Percentiles rank a stretch among this genome's conserved stretches.
phyloP scores from a whole-genome alignment of 2,888 invertebrate species.

The Pachymerium ferrugineum region DNA sequence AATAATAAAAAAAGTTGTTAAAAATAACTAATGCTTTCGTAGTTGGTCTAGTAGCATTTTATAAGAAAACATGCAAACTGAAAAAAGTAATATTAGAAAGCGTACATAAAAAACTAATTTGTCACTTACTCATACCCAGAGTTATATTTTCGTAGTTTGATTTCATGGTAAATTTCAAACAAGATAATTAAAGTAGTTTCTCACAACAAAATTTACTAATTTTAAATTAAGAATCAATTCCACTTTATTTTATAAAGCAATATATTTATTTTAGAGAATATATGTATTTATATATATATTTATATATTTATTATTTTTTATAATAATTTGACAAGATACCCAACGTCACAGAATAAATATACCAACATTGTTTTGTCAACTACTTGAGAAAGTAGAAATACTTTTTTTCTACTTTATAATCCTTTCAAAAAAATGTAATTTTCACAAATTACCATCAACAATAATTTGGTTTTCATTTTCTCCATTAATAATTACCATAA shows the following conservation, averaged over 20 bases:
- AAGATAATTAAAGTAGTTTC: not conserved
- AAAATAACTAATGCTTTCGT: no score
- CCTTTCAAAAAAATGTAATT: not conserved
- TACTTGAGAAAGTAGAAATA: slow-evolving; percentile 23
- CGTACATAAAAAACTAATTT: no score
- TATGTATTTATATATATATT: slow-evolving; percentile 31
- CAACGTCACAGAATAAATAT: slow-evolving; percentile 33
- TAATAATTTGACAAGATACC: slow-evolving; percentile 28
- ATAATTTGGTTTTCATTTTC: not conserved
- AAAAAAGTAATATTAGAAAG: no score
- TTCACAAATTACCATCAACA: not conserved
- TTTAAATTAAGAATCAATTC: not conserved
- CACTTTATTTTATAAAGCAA: slow-evolving; percentile 30
- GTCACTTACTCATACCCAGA: no score
- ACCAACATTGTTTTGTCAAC: slow-evolving; percentile 27
- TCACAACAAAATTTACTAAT: not conserved
- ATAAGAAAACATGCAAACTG: no score
- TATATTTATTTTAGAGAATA: slow-evolving; percentile 33
- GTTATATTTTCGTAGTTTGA: no score
- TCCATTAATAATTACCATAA: not conserved
- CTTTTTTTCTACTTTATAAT: not conserved
- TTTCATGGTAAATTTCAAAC: no score
- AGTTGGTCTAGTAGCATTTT: no score
- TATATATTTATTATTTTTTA: slow-evolving; percentile 25
- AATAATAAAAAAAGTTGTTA: no score